Conservation (phyloP, 2,888 invertebrate species). For the Drosophila emarginata region DNA sequence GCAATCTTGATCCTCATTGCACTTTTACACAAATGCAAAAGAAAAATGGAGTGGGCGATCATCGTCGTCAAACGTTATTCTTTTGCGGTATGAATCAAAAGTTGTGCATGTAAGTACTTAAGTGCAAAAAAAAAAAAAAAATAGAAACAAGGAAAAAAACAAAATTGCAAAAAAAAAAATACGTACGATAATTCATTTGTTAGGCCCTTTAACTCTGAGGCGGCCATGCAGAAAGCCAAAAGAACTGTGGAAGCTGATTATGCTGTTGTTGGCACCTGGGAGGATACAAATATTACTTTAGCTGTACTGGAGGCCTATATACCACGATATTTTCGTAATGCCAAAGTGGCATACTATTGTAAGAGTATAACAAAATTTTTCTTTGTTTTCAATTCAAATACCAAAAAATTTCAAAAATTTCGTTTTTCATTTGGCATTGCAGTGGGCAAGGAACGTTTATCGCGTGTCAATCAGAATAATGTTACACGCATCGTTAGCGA, state of each 20-base stretch:
- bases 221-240: slow-evolving; percentile 92
- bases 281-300: slow-evolving; percentile 92
- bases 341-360: slow-evolving; percentile 91
- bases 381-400: no score
- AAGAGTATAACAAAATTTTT: slow-evolving; percentile 72
- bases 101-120: slow-evolving; percentile 90
- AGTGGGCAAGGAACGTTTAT: slow-evolving; percentile 80
- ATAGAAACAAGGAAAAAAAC: background rate
- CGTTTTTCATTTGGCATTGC: slow-evolving; percentile 38
- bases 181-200: slow-evolving; percentile 46
- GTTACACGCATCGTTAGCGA: slow-evolving; percentile 84
- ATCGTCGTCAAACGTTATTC: slow-evolving; percentile 92
- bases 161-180: background rate
- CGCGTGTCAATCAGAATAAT: slow-evolving; percentile 89
- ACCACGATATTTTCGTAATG: slow-evolving; percentile 91
- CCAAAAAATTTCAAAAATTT: no score
- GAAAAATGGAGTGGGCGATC: slow-evolving; percentile 92
- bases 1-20: slow-evolving; percentile 90
- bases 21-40: slow-evolving; percentile 90
- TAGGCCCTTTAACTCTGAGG: slow-evolving; percentile 92
- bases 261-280: slow-evolving; percentile 93
- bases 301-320: slow-evolving; percentile 92
- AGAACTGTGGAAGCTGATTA: slow-evolving; percentile 92
- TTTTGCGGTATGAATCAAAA: slow-evolving; percentile 93
- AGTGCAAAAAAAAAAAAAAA: background rate